Conservation (phyloP, 2,113 vertebrate species). For the Pelmatolapia mariae region DNA sequence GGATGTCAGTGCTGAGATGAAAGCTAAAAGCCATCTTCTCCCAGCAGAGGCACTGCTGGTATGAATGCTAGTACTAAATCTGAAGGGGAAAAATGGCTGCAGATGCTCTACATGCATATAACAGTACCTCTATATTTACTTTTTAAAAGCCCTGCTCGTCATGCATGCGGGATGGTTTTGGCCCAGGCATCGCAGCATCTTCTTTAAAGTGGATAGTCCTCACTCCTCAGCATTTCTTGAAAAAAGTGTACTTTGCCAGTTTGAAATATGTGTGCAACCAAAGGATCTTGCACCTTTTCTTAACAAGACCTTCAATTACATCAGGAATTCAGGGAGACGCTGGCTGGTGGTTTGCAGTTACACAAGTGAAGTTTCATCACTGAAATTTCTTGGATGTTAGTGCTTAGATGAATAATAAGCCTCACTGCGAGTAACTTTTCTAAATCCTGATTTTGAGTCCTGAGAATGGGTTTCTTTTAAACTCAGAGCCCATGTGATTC, state of each 20-base stretch:
- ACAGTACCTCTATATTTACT: constrained; percentile 60
- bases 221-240: neutral
- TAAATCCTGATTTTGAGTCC: neutral
- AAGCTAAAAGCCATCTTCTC: constrained; percentile 45
- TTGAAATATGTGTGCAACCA: neutral
- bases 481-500: neutral
- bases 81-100: constrained; percentile 2
- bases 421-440: neutral
- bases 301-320: constrained; percentile 1
- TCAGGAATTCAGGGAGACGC: neutral
- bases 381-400: constrained; percentile 23
- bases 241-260: neutral
- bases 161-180: constrained; percentile 16
- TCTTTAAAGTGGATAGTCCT: neutral
- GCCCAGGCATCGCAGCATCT: neutral
- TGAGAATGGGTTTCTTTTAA: neutral
- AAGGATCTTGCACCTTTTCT: neutral
- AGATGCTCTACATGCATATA: constrained; percentile 22
- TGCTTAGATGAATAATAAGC: neutral
- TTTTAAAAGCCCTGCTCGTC: constrained; percentile 51
- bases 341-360: neutral
- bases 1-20: constrained; percentile 9
- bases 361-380: constrained; percentile 5
- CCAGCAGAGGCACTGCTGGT: constrained; percentile 11
- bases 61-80: constrained; percentile 26